Conservation (phyloP, 2,797 vertebrate genomes). For the Eutrigla gurnardus region DNA sequence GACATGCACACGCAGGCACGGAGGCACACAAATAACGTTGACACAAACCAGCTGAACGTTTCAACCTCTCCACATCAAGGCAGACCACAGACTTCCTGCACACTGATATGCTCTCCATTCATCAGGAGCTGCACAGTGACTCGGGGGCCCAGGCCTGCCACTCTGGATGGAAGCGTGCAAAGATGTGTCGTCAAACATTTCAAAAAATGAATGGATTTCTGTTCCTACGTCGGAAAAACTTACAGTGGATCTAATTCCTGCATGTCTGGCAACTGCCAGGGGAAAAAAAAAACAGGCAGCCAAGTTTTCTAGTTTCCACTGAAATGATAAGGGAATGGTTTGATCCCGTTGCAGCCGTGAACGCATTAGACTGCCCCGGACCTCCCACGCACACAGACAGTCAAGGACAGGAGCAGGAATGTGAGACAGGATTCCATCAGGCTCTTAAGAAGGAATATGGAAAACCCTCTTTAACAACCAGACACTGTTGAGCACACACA, state of each 20-base stretch:
- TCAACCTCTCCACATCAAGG: constrained; percentile 75
- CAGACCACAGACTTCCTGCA: constrained; percentile 75
- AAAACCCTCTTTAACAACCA: constrained; percentile 42
- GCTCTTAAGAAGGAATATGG: constrained; percentile 66
- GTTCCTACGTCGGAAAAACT: not conserved
- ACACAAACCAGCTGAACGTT: constrained; percentile 65
- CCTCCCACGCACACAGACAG: constrained; percentile 63
- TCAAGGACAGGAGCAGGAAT: constrained; percentile 77
- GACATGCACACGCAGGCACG: constrained; percentile 24
- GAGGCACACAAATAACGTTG: constrained; percentile 58
- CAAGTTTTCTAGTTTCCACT: constrained; percentile 62
- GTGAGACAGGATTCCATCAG: constrained; percentile 74
- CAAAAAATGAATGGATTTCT: not conserved
- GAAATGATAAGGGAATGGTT: constrained; percentile 54
- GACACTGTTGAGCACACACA: constrained; percentile 22
- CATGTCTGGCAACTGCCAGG: not conserved
- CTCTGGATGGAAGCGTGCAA: not conserved
- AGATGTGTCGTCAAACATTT: constrained; percentile 16
- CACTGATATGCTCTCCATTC: constrained; percentile 66
- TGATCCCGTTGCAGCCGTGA: constrained; percentile 49
- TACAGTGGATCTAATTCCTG: not conserved
- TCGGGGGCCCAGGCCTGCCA: constrained; percentile 19
- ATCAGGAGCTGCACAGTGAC: constrained; percentile 38
- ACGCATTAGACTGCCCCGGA: constrained; percentile 45
- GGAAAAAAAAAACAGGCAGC: constrained; percentile 38